Evolutionary conservation across 1,140 invertebrate species (phyloP).

Genomic region (Vanessa atalanta): DNA sequence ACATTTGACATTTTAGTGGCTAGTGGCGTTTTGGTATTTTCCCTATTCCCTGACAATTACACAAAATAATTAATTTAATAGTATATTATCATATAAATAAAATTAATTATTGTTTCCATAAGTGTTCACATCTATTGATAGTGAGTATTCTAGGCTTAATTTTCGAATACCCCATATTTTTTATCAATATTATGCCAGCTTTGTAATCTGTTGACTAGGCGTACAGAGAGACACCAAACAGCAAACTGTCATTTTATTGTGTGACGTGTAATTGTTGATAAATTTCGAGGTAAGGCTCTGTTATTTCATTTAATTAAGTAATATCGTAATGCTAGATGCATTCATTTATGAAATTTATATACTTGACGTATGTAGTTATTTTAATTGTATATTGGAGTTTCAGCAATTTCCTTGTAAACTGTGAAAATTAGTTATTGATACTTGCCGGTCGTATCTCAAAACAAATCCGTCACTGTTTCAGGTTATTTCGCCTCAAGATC

Average conservation of each 20-base stretch:
- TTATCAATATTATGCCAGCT: too few relatives aligned
- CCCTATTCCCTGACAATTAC: too few relatives aligned
- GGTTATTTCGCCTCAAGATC: slow-evolving; percentile 9
- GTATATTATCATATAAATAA: background rate
- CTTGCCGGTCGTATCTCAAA: background rate
- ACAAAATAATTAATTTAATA: background rate
- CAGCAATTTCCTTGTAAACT: background rate
- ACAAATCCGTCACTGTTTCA: slow-evolving; percentile 15
- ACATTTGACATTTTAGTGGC: background rate
- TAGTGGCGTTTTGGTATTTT: background rate
- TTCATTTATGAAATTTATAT: background rate
- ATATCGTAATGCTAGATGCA: background rate
- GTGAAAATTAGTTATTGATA: background rate
- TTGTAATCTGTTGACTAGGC: background rate
- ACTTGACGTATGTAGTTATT: background rate
- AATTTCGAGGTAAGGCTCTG: background rate
- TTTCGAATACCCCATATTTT: too few relatives aligned
- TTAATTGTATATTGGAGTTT: background rate
- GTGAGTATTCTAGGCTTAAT: too few relatives aligned
- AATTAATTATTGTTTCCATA: too few relatives aligned
- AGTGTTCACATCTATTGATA: too few relatives aligned
- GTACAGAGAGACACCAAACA: background rate
- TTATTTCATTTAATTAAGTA: background rate
- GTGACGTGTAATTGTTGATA: slow-evolving; percentile 15
- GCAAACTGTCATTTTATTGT: background rate